Conservation (phyloP, 2,113 vertebrate species). For the Neoarius graeffei region DNA sequence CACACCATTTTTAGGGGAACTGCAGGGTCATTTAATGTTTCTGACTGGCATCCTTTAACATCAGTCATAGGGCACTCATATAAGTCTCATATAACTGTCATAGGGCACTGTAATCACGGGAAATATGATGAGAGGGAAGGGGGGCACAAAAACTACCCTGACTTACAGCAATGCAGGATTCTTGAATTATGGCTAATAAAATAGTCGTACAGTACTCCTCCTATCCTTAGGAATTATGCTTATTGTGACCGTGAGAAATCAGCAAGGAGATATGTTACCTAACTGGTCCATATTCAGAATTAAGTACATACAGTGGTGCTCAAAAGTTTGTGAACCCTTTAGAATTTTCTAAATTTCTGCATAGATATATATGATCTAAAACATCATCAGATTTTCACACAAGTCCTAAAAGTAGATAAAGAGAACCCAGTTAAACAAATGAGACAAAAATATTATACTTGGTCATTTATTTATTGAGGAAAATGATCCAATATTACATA, state of each 20-base stretch:
- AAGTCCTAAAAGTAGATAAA: too few species aligned
- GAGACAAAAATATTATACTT: too few species aligned
- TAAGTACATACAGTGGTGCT: background rate
- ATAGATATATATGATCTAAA: too few species aligned
- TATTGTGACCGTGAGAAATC: background rate
- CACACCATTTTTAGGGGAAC: constrained; percentile 17
- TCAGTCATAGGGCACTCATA: background rate
- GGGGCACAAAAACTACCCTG: background rate
- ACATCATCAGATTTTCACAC: too few species aligned
- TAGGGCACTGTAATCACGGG: background rate
- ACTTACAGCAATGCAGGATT: background rate
- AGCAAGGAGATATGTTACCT: background rate
- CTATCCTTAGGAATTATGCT: background rate
- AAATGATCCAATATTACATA: too few species aligned
- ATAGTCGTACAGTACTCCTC: background rate
- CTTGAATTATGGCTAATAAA: background rate
- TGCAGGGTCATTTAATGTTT: background rate
- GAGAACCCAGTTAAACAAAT: too few species aligned
- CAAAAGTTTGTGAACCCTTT: too few species aligned
- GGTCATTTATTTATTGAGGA: too few species aligned
- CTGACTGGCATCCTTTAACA: background rate
- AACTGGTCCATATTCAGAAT: background rate
- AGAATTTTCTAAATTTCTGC: too few species aligned
- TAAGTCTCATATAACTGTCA: background rate
- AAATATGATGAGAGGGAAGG: background rate